Evolutionary conservation across 2,888 invertebrate species (phyloP).

Genomic region (Erebia ligea): DNA sequence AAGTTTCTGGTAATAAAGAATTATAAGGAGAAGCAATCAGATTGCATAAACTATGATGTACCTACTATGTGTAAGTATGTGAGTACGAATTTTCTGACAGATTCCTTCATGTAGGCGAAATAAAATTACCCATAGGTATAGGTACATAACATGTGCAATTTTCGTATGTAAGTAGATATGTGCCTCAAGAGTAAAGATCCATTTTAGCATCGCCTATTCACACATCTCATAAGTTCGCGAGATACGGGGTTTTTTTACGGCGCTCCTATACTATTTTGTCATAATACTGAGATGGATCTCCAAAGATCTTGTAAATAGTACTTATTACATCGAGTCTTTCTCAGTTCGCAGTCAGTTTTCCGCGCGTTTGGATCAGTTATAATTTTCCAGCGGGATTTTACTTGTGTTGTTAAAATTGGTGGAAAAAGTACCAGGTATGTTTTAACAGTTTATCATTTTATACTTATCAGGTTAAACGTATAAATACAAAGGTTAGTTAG

Average conservation of each 20-base stretch:
- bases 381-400: not conserved
- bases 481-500: not conserved
- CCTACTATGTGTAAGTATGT: no score
- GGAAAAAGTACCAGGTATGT: constrained; percentile 13
- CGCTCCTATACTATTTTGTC: constrained; percentile 39
- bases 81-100: no score
- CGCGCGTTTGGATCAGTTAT: constrained; percentile 21
- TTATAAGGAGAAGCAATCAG: no score
- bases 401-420: constrained; percentile 14
- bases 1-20: no score
- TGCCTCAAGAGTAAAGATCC: no score
- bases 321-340: constrained; percentile 20
- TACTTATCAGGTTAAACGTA: not conserved
- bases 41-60: no score
- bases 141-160: no score
- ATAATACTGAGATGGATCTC: constrained; percentile 36
- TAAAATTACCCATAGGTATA: no score
- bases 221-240: not conserved
- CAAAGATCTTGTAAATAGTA: constrained; percentile 34
- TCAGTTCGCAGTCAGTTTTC: constrained; percentile 35
- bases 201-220: not conserved
- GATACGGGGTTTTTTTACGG: not conserved
- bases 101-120: no score
- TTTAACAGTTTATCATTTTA: no score
- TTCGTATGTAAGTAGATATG: no score